Base-by-base conservation (phyloP, 2,888 invertebrate species). In the Tenthredo distinguenda region DNA sequence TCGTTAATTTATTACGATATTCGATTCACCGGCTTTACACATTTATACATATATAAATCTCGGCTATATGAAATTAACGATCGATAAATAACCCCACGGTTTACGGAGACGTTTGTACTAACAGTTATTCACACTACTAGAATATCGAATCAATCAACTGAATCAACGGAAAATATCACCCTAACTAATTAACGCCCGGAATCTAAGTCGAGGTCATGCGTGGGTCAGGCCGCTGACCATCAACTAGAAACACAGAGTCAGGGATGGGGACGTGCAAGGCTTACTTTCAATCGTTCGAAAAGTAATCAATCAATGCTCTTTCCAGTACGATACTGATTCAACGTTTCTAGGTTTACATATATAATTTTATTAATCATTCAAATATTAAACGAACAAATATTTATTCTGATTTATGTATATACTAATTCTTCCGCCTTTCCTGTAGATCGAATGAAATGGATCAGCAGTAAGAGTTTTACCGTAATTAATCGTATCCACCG, bases 161-260 rank as follows among this genome's bases (percentile, higher is more conserved):
- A 34, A 77, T 55, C 55, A 34, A 77, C 10, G 77, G 50, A 21
- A 77, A 77, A 77, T 55, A 77, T 77, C 77, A 50, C 77, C 34
- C 77, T 1, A 50, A 50, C 26, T 55, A 34, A 15, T 77, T 77
- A 77, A 50, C 77, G 77, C 77, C 47, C 50, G 55, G 77, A 77
- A 77, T 77, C 77, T 77, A 50, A 77, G 77, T 50, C 77, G 77
- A 77, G 77, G 77, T 77, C 55, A 77, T 1, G 55, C 77, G 77
- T 77, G 77, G 77, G 77, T 77, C 77, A 77, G 50, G 18, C 50
- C 40, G 77, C 55, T 77, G 77, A 40, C 50, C 77, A 77, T 77
- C 77, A 18, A 34, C 77, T 77, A 77, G 77, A 77, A 50, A 9
- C n/a, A 77, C 77, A 55, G 31, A n/a, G 18, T 47, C 77, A 77